Base-by-base conservation (phyloP, 2,797 vertebrate genomes). In the Macroramphosus scolopax region DNA sequence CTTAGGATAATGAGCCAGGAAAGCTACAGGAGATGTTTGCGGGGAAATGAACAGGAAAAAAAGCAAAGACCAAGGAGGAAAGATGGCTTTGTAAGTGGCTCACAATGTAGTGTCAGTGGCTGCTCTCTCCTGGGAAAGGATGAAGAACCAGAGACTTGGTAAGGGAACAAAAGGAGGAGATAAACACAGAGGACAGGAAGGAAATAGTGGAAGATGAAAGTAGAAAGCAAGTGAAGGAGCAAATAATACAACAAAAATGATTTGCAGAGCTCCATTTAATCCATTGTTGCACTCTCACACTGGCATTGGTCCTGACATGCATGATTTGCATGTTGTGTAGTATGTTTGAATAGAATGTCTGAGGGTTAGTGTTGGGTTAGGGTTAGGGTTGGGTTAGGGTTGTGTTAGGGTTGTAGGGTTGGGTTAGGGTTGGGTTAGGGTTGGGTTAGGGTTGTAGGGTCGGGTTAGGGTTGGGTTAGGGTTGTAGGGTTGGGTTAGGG, bases 1-100 rank as follows among this genome's bases (percentile, higher is more conserved):
- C 42, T 68, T 33, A 56, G 54, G 51, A 74, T 80, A 83, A 81
- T 74, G 67, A 81, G 64, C 15, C 46, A 45, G 18, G 41, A 69
- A 74, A 56, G 28, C 67, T 20, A 52, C 36, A 6, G 57, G 48
- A 75, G 65, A 55, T 28, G 33, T 48, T 40, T 25, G 33, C 20
- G 62, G 33, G 17, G 26, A 50, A 65, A 52, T 14, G 25, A 30
- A 16, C 32, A 54, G 32, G 48, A 61, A 51, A 48, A 71, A 16
- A 18, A 26, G n/a, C n/a, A n/a, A n/a, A 42, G 45, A n/a, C 6
- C 34, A 4, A 22, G 32, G 24, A 44, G 31, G 58, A 46, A 52
- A 43, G 25, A 62, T 38, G 38, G 38, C 22, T 50, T 6, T 13
- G 22, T 38, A 41, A 56, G 53, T 28, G 40, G 39, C 34, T 64